Percentiles rank a stretch among this genome's conserved stretches.
Conservation (phyloP, 2,888 invertebrate species). For the Homarus gammarus region DNA sequence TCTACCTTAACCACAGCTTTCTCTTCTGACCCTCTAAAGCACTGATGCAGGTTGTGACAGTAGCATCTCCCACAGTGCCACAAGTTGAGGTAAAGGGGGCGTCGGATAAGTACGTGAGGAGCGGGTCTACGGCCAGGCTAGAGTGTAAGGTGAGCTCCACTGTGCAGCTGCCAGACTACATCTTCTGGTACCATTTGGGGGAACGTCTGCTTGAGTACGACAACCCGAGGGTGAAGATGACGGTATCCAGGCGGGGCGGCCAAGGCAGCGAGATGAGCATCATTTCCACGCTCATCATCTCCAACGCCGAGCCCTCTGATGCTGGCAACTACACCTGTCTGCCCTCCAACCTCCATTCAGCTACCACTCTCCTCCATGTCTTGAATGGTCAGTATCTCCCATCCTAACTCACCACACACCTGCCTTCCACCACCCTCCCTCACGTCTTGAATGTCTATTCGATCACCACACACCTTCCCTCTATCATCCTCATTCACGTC, state of each 20-base stretch:
- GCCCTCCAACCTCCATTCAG: slow-evolving; percentile 93
- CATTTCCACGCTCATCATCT: slow-evolving; percentile 58
- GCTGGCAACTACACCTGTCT: slow-evolving; percentile 90
- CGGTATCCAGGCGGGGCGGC: slow-evolving; percentile 51
- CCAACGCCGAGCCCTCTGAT: slow-evolving; percentile 79
- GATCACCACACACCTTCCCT: no score
- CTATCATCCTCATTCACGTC: no score
- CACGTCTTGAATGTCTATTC: no score
- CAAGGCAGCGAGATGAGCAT: slow-evolving; percentile 72
- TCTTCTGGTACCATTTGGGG: slow-evolving; percentile 94
- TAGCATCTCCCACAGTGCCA: slow-evolving; percentile 87
- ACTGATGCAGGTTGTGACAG: no score
- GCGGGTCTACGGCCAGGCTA: slow-evolving; percentile 88
- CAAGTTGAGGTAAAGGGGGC: slow-evolving; percentile 94
- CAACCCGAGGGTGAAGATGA: slow-evolving; percentile 63
- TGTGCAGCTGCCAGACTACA: slow-evolving; percentile 93
- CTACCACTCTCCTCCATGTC: slow-evolving; percentile 92
- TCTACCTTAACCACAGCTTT: no score
- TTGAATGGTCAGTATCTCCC: slow-evolving; percentile 86
- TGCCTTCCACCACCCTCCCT: no score
- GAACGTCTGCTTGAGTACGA: slow-evolving; percentile 68
- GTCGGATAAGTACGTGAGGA: slow-evolving; percentile 93
- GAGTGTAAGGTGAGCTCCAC: slow-evolving; percentile 94
- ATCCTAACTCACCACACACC: no score
- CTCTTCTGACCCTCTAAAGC: no score